Base-by-base conservation (phyloP, 2,797 vertebrate genomes). In the Ctenochaetus hawaiiensis region DNA sequence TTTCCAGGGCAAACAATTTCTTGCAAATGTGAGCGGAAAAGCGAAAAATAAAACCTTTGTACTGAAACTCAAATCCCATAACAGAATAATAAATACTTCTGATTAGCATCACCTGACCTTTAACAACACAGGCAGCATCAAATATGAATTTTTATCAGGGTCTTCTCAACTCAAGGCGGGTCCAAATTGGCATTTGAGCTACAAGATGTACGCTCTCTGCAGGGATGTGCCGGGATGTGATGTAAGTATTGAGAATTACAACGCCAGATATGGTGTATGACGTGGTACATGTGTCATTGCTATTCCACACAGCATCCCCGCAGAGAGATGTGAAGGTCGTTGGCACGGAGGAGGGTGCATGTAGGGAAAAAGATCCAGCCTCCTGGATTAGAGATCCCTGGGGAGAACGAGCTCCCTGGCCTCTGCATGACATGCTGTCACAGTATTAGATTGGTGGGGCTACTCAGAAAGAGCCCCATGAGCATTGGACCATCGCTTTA, bases 101-200 rank as follows among this genome's bases (percentile, higher is more conserved):
- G 54, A 89, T 90, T 88, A 83, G 23, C 87, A 87, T 90, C 26
- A 52, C 54, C 65, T 84, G 89, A 86, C 91, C 87, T 91, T 92
- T 84, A 70, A 66, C 44, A 41, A 64, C 75, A 81, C 53, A 67
- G 67, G 43, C 26, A 62, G 37, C 60, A 75, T 70, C 71, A 71
- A 75, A 87, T 60, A 45, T 73, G 57, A 80, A 64, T 92, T 79
- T 86, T 74, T 69, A 76, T 85, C 61, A 63, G 63, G 26, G 4
- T 12, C 37, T 60, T 52, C 30, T 59, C 54, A 49, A 71, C 45
- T 47, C 16, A 37, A 64, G 41, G 70, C n/a, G 8, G 45, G 48
- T 69, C 56, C 22, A 65, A 74, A 75, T 8, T 63, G 65, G 11
- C 66, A 66, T 70, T 78, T 60, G 60, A 68, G 77, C 49, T 47